Evolutionary conservation across 35 echinoderm and acorn worm species (phyloP), one percentile per base, ranked within the genome.

Genomic region (Holothuria glaberrima): DNA sequence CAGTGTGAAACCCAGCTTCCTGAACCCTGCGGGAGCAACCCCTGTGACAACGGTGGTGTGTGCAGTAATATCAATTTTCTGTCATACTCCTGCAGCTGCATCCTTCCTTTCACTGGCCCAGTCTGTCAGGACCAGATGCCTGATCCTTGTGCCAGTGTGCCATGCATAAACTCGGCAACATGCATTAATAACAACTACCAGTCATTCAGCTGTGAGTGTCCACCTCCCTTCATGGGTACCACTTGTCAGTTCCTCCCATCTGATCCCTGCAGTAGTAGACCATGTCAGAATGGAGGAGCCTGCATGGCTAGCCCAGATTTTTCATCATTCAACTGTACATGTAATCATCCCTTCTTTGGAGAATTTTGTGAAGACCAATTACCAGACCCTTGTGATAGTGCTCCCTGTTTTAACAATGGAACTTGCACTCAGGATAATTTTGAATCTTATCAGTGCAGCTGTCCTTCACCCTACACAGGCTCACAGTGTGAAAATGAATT

Each of bases 21-120:
- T 12, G 28, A 57, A 5, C 92, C 95, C 5, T 97, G 95, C 48
- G 28, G 64, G 6, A 91, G 92, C 50, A 86, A 91, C 79, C 95
- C 95, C 10, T 97, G 95, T 73, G 56, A 36, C 25, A 94, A 92
- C 54, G 64, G 58, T n/a, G 95, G 86, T 32, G 62, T 33, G 9
- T 97, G 95, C 59, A 3, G 27, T 19, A 86, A 94, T 44, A 52
- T 50, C 12, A 19, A 70, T 36, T 71, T 50, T 21, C 4, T 9
- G 48, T 83, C 50, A 50, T 75, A 41, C 27, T 26, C 20, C 14
- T 92, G 90, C 48, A 35, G 87, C 1, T 92, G 90, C 28, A 2
- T 13, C 0, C 14, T 57, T 21, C 80, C 80, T 30, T 92, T 56
- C 58, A 58, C 58, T 20, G 90, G 90, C 38, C 12, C 20, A 26